phyloP scores from a whole-genome alignment of 2,797 vertebrate genomes.

The Eulemur mongoz region DNA sequence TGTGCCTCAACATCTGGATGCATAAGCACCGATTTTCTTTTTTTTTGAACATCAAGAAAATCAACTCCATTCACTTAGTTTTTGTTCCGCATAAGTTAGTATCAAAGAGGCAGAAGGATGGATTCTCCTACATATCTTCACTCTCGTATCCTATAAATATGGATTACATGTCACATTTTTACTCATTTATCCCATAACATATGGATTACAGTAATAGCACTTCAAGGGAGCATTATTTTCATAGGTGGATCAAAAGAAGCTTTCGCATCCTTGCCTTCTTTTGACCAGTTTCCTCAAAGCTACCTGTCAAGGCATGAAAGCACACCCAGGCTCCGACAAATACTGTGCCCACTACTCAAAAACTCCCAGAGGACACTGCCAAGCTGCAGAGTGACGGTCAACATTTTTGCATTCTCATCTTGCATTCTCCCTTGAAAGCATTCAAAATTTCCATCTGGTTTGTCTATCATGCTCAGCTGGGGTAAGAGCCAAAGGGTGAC shows the following conservation, averaged over 20 bases:
- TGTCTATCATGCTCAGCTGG: neutral
- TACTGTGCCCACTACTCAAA: neutral
- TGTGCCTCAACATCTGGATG: neutral
- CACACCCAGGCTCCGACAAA: slow-evolving; percentile 2
- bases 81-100: neutral
- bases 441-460: slow-evolving; percentile 25
- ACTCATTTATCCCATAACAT: neutral
- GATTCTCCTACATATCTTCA: neutral
- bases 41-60: neutral
- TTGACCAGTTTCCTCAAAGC: slow-evolving; percentile 70
- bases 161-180: neutral
- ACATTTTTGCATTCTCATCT: neutral
- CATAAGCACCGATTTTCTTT: neutral
- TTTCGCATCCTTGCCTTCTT: slow-evolving; percentile 57
- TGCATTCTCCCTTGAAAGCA: neutral
- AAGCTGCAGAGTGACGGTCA: neutral
- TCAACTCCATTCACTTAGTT: neutral
- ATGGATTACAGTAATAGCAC: neutral
- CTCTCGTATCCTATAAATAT: neutral
- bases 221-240: neutral
- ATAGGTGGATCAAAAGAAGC: slow-evolving; percentile 43
- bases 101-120: neutral
- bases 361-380: neutral
- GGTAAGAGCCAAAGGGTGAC: slow-evolving; percentile 15
- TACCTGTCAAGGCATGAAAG: slow-evolving; percentile 69